These are phyloP conservation scores for Unio delphinus DNA, from an alignment of 2,888 invertebrate genomes.

Conservation along the genomic window DNA sequence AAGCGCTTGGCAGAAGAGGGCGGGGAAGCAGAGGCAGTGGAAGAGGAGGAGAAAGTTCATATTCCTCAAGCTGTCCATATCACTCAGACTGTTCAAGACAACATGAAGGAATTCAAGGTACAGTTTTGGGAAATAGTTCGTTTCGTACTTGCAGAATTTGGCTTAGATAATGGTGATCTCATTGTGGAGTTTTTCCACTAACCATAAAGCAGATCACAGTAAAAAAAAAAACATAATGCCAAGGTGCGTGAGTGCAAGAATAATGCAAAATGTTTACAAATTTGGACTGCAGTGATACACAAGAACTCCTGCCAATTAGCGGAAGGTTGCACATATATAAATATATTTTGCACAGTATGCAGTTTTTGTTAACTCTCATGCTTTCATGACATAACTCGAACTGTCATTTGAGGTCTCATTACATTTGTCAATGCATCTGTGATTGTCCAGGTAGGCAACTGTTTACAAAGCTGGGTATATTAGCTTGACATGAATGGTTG, in stretches of 20 bases:
- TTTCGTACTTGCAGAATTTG: not conserved
- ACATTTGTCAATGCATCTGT: no score
- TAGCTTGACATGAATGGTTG: no score
- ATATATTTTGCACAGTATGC: no score
- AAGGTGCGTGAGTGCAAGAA: not conserved
- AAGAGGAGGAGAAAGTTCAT: slow-evolving; percentile 72
- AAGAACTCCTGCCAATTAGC: no score
- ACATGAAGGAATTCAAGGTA: slow-evolving; percentile 77
- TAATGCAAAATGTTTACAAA: no score
- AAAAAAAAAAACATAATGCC: not conserved
- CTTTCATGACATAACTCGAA: no score
- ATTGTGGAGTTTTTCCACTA: not conserved
- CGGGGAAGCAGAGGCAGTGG: slow-evolving; percentile 73
- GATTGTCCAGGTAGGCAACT: no score
- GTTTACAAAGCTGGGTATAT: no score
- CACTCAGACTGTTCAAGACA: slow-evolving; percentile 65
- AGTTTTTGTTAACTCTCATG: no score
- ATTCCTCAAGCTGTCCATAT: slow-evolving; percentile 74
- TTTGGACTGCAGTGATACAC: no score
- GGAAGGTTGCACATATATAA: no score
- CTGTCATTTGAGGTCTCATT: no score
- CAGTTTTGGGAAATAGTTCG: not conserved
- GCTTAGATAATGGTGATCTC: not conserved
- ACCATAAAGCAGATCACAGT: not conserved
- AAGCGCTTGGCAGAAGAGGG: slow-evolving; percentile 73